These are phyloP conservation scores for Otis tarda DNA, from an alignment of 2,113 vertebrate species.

Conservation along the genomic window DNA sequence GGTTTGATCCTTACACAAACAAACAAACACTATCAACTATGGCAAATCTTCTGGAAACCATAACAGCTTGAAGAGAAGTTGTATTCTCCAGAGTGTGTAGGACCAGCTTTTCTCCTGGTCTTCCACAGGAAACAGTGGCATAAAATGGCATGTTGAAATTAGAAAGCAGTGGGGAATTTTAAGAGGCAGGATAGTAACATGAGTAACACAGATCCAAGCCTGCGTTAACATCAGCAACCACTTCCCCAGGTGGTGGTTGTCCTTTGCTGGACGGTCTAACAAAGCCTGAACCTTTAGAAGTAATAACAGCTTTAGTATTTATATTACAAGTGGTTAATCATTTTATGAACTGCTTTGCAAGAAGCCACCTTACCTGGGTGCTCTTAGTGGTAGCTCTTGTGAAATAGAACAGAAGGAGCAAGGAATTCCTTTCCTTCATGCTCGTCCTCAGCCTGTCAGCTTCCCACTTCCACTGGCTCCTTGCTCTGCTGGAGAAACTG, in stretches of 20 bases:
- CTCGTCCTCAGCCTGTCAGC: background rate
- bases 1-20: background rate
- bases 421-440: background rate
- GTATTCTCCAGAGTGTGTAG: background rate
- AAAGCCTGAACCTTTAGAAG: background rate
- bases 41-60: conserved; percentile 1
- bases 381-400: background rate
- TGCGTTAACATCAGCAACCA: background rate
- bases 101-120: background rate
- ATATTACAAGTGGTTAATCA: background rate
- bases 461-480: background rate
- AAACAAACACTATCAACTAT: background rate
- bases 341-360: background rate
- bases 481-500: background rate
- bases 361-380: background rate
- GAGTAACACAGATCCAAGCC: background rate
- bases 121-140: background rate
- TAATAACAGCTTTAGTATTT: background rate
- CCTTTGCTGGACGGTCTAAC: background rate
- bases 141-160: background rate
- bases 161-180: background rate
- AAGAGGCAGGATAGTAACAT: background rate
- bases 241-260: background rate
- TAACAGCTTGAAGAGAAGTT: background rate
- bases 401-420: background rate